These are phyloP conservation scores for Cerceris ruficornis DNA, from an alignment of 2,888 invertebrate species.

Conservation along the genomic window DNA sequence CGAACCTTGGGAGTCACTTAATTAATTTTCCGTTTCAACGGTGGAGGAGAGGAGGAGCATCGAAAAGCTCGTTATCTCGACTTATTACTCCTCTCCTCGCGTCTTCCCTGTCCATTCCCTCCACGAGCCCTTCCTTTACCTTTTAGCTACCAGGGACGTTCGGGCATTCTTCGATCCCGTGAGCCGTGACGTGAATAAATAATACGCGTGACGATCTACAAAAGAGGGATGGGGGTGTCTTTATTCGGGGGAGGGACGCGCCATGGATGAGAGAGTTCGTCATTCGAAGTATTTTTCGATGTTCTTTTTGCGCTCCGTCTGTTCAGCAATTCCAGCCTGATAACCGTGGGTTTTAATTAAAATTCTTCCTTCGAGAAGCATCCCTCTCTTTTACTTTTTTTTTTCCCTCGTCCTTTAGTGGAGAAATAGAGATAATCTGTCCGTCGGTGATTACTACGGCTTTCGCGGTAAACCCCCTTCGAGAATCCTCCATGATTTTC, in stretches of 20 bases:
- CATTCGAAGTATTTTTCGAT: slow-evolving; percentile 60
- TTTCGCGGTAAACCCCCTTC: not conserved
- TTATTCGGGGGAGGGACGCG: slow-evolving; percentile 27
- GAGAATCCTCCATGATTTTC: not conserved
- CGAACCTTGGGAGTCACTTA: slow-evolving; percentile 74
- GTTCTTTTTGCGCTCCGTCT: slow-evolving; percentile 46
- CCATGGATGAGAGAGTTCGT: slow-evolving; percentile 20
- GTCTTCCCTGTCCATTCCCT: slow-evolving; percentile 51
- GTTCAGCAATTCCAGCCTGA: slow-evolving; percentile 43
- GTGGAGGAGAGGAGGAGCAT: slow-evolving; percentile 56
- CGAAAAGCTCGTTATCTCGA: slow-evolving; percentile 75
- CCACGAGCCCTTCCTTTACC: slow-evolving; percentile 50
- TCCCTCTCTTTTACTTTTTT: not conserved
- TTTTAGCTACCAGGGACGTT: slow-evolving; percentile 59
- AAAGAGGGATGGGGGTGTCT: slow-evolving; percentile 27
- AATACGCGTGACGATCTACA: slow-evolving; percentile 68
- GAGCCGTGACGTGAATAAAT: slow-evolving; percentile 69
- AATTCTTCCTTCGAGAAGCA: slow-evolving; percentile 39
- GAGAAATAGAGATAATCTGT: slow-evolving; percentile 21
- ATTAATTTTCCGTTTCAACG: slow-evolving; percentile 77
- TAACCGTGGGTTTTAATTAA: slow-evolving; percentile 56
- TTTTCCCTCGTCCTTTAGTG: not conserved
- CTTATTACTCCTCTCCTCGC: slow-evolving; percentile 70
- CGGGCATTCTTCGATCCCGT: slow-evolving; percentile 67
- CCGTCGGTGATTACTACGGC: not conserved